Evolutionary conservation across 2,888 invertebrate species (phyloP).

Genomic region (Epirrhoe alternata): DNA sequence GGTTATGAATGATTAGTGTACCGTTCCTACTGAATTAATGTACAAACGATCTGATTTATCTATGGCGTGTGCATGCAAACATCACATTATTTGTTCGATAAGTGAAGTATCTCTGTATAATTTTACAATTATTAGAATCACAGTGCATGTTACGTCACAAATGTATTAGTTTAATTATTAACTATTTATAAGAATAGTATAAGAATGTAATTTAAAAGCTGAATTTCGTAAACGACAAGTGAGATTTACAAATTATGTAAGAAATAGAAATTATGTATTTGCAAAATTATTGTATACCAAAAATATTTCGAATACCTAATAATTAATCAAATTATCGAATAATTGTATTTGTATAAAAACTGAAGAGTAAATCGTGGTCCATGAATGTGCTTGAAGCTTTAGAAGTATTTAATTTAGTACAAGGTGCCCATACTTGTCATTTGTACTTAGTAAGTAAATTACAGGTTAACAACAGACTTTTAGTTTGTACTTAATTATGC

Average conservation of each 20-base stretch:
- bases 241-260: constrained; percentile 54
- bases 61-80: constrained; percentile 42
- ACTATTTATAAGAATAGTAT: constrained; percentile 63
- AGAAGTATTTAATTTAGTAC: constrained; percentile 44
- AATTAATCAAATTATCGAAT: constrained; percentile 20
- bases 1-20: constrained; percentile 34
- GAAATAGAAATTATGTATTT: constrained; percentile 36
- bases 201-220: constrained; percentile 52
- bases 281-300: constrained; percentile 45
- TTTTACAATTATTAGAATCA: constrained; percentile 40
- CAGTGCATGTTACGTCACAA: constrained; percentile 50
- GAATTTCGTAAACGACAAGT: constrained; percentile 62
- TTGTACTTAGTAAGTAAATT: constrained; percentile 63
- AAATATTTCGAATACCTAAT: constrained; percentile 31
- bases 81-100: constrained; percentile 51
- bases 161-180: constrained; percentile 54
- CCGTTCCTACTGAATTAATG: constrained; percentile 60
- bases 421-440: constrained; percentile 60
- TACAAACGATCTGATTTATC: constrained; percentile 55
- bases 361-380: constrained; percentile 42
- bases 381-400: constrained; percentile 51
- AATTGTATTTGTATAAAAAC: constrained; percentile 31
- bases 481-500: constrained; percentile 37
- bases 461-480: constrained; percentile 36
- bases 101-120: constrained; percentile 48